phyloP scores from a whole-genome alignment of 1,140 invertebrate genomes.

The Drosophila miranda region DNA sequence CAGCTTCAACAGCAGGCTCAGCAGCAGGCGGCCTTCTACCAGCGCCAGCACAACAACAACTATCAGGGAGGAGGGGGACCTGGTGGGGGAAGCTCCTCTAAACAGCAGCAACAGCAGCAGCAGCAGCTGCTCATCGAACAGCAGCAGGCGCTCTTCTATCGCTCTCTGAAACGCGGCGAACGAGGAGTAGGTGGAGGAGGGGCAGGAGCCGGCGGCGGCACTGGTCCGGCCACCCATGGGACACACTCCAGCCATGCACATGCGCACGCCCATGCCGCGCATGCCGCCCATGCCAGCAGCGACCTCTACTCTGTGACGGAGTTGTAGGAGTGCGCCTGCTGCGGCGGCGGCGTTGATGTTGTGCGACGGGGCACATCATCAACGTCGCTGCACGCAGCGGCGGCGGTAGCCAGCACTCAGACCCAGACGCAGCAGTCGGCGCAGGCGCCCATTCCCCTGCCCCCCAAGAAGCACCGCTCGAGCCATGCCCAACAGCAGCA shows the following conservation, averaged over 20 bases:
- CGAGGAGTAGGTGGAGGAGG: conserved; percentile 9
- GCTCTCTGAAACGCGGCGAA: conserved; percentile 74
- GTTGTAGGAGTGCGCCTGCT: conserved; percentile 82
- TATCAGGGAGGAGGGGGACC: conserved; percentile 39
- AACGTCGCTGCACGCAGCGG: conserved; percentile 67
- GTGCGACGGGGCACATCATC: conserved; percentile 73
- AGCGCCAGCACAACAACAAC: conserved; percentile 72
- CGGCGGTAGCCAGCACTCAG: conserved; percentile 57
- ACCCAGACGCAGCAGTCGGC: conserved; percentile 36
- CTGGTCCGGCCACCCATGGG: conserved; percentile 1
- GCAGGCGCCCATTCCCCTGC: conserved; percentile 67
- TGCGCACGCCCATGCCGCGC: conserved; percentile 32
- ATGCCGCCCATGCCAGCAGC: conserved; percentile 50
- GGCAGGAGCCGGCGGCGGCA: background rate
- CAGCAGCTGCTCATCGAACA: conserved; percentile 49
- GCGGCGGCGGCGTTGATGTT: conserved; percentile 82
- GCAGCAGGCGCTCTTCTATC: conserved; percentile 73
- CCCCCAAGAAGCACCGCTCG: conserved; percentile 75
- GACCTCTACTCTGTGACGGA: conserved; percentile 80
- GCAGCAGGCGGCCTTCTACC: conserved; percentile 56
- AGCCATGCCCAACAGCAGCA: conserved; percentile 25
- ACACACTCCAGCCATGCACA: background rate
- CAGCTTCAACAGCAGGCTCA: conserved; percentile 54
- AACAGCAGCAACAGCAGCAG: conserved; percentile 54
- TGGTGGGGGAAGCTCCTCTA: conserved; percentile 14